Conservation (phyloP, 2,113 vertebrate genomes). For the Dipodomys merriami region DNA sequence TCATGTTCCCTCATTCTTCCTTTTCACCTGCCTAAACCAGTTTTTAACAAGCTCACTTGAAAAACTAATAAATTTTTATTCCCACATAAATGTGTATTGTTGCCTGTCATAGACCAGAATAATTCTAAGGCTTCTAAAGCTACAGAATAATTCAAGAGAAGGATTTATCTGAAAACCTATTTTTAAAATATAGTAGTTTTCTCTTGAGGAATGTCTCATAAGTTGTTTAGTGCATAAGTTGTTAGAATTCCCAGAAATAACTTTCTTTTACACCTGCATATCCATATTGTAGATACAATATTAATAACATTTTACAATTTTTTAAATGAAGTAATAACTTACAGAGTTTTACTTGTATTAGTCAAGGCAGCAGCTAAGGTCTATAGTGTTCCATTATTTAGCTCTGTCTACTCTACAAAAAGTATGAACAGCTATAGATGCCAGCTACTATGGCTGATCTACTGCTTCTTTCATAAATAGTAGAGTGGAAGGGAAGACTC, state of each 20-base stretch:
- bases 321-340: constrained; percentile 16
- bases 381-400: background rate
- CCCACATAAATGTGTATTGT: background rate
- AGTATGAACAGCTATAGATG: background rate
- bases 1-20: too few species aligned
- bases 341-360: background rate
- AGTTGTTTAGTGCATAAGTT: background rate
- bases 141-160: background rate
- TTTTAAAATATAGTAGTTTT: background rate
- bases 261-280: background rate
- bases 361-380: background rate
- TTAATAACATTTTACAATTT: background rate
- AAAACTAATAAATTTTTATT: background rate
- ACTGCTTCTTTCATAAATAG: background rate
- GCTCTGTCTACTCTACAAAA: background rate
- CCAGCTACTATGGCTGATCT: background rate
- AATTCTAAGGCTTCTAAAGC: background rate
- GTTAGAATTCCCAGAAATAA: background rate
- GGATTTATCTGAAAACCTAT: background rate
- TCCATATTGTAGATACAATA: background rate
- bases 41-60: too few species aligned
- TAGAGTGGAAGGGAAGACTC: background rate
- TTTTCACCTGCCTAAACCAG: too few species aligned
- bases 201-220: background rate
- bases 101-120: background rate